These are phyloP conservation scores for Carterocephalus palaemon DNA, from an alignment of 2,888 invertebrate genomes.

Conservation along the genomic window DNA sequence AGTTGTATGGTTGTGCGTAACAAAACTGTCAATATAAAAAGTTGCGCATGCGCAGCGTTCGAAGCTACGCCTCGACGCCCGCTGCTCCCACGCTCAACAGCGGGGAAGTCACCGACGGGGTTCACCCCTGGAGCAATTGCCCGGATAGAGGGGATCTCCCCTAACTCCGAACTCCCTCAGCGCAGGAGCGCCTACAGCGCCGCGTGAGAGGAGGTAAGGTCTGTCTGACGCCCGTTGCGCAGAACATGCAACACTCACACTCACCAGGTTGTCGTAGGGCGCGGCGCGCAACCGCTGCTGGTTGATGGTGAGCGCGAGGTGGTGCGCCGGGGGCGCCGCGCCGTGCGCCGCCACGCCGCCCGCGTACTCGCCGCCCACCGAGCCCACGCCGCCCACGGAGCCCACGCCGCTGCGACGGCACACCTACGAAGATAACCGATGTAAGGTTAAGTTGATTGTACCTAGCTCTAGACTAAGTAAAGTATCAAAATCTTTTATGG, in stretches of 20 bases:
- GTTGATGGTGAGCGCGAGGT: slow-evolving; percentile 95
- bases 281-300: slow-evolving; percentile 89
- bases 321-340: slow-evolving; percentile 73
- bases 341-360: slow-evolving; percentile 78
- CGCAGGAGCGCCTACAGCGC: no score
- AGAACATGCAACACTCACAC: slow-evolving; percentile 13
- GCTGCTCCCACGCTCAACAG: no score
- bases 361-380: slow-evolving; percentile 57
- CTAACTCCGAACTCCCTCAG: no score
- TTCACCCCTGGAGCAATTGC: no score
- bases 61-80: not conserved
- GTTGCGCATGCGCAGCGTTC: not conserved
- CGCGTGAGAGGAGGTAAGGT: no score
- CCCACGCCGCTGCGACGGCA: slow-evolving; percentile 69
- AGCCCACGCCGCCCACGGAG: slow-evolving; percentile 41
- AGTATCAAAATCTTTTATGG: no score
- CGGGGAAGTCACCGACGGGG: no score
- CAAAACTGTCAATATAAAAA: not conserved
- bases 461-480: no score
- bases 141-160: no score
- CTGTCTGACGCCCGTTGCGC: not conserved
- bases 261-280: slow-evolving; percentile 87
- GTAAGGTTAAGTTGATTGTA: not conserved
- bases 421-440: slow-evolving; percentile 45
- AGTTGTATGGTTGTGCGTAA: not conserved